These are phyloP conservation scores for Eulemur macaco DNA, from an alignment of 2,113 vertebrate species.

Conservation along the genomic window DNA sequence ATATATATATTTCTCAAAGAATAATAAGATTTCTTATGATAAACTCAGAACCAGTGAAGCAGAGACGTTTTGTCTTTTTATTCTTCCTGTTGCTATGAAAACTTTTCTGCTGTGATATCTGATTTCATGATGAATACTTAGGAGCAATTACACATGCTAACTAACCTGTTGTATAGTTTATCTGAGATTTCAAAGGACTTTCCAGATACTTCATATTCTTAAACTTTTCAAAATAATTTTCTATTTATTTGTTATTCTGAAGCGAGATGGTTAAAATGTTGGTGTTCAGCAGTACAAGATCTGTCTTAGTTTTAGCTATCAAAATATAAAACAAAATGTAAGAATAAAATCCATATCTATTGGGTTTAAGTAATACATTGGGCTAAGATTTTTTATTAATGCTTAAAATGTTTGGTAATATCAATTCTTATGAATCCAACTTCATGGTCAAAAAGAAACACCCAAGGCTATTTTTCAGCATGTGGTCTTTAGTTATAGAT, in stretches of 20 bases:
- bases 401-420: background rate
- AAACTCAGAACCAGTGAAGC: background rate
- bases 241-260: background rate
- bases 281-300: background rate
- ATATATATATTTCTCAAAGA: background rate
- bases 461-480: background rate
- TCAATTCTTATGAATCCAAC: background rate
- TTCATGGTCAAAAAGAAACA: background rate
- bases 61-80: background rate
- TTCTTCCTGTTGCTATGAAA: constrained; percentile 23
- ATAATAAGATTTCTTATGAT: background rate
- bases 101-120: background rate
- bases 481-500: background rate
- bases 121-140: background rate
- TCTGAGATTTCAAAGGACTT: constrained; percentile 19
- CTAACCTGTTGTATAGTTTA: background rate
- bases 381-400: background rate
- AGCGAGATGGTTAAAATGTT: background rate
- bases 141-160: background rate
- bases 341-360: background rate
- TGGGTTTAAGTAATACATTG: background rate
- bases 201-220: background rate
- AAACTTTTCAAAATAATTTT: constrained; percentile 38
- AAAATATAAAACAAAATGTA: background rate
- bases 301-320: background rate